Conservation (phyloP, 2,888 invertebrate genomes). For the Kuschelorhynchus macadamiae region DNA sequence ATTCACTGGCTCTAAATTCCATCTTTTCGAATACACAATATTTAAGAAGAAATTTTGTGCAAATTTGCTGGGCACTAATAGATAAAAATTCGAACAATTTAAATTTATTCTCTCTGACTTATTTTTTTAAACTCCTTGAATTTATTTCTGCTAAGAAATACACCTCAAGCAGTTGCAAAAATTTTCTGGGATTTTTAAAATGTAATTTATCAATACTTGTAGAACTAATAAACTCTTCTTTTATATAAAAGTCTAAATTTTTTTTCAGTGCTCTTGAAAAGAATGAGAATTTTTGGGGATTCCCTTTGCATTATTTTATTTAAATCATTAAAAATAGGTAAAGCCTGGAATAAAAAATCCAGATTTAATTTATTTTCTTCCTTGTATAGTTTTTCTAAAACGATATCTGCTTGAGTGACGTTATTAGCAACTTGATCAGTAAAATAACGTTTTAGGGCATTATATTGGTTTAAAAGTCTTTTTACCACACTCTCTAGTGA, state of each 20-base stretch:
- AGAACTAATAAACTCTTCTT: slow-evolving; percentile 30
- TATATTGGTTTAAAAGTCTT: slow-evolving; percentile 33
- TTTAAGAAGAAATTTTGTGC: slow-evolving; percentile 14
- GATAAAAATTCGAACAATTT: too few relatives aligned
- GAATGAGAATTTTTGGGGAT: slow-evolving; percentile 18
- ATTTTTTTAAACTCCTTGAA: slow-evolving; percentile 10
- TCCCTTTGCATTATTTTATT: slow-evolving; percentile 33
- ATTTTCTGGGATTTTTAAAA: slow-evolving; percentile 32
- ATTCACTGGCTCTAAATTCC: too few relatives aligned
- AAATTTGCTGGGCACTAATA: slow-evolving; percentile 54
- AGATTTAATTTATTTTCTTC: slow-evolving; percentile 28
- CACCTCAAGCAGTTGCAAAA: slow-evolving; percentile 31
- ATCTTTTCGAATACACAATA: slow-evolving; percentile 9
- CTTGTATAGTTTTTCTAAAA: slow-evolving; percentile 28
- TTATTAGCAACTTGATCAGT: slow-evolving; percentile 27
- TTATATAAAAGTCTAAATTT: slow-evolving; percentile 33
- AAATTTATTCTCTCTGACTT: too few relatives aligned
- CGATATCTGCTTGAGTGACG: slow-evolving; percentile 26
- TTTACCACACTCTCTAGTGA: slow-evolving; percentile 32
- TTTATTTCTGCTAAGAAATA: slow-evolving; percentile 24
- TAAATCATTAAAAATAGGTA: slow-evolving; percentile 29
- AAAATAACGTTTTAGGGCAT: slow-evolving; percentile 37
- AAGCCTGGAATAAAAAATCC: slow-evolving; percentile 25
- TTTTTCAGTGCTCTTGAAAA: slow-evolving; percentile 19
- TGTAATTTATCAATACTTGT: slow-evolving; percentile 28